Percentiles rank a stretch among this genome's conserved stretches.
phyloP scores from a whole-genome alignment of 1,140 invertebrate genomes.

The Brachionus koreanus region DNA sequence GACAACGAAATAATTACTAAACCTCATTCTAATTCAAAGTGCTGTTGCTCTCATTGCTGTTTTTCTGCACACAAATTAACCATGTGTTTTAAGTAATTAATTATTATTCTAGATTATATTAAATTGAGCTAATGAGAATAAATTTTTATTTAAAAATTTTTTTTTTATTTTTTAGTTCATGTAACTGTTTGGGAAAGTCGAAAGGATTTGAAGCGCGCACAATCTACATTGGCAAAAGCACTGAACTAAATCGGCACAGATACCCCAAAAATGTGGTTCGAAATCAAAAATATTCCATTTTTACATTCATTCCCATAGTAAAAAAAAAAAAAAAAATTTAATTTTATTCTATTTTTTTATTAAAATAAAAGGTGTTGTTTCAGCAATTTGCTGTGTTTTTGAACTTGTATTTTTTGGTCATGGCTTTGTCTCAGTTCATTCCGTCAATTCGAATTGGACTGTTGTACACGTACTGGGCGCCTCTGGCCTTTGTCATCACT shows the following conservation, averaged over 20 bases:
- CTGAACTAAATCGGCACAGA: slow-evolving; percentile 1
- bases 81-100: background rate
- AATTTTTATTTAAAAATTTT: background rate
- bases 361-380: slow-evolving; percentile 74
- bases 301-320: slow-evolving; percentile 91
- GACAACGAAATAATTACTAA: background rate
- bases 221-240: slow-evolving; percentile 20
- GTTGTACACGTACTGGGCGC: slow-evolving; percentile 98
- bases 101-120: background rate
- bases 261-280: slow-evolving; percentile 85
- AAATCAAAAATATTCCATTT: slow-evolving; percentile 98
- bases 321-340: slow-evolving; percentile 18
- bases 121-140: background rate
- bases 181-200: background rate
- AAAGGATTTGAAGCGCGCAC: slow-evolving; percentile 13
- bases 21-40: slow-evolving; percentile 2
- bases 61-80: background rate
- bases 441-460: slow-evolving; percentile 92
- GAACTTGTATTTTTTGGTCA: slow-evolving; percentile 94
- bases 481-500: slow-evolving; percentile 87
- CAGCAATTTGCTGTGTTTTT: slow-evolving; percentile 99
- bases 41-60: background rate
- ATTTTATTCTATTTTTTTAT: slow-evolving; percentile 47
- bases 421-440: slow-evolving; percentile 96
- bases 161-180: slow-evolving; percentile 33